A percentile compares a stretch with the other conserved stretches of the same genome.
phyloP scores from a whole-genome alignment of 2,113 vertebrate genomes.

The Zosterops japonicus region DNA sequence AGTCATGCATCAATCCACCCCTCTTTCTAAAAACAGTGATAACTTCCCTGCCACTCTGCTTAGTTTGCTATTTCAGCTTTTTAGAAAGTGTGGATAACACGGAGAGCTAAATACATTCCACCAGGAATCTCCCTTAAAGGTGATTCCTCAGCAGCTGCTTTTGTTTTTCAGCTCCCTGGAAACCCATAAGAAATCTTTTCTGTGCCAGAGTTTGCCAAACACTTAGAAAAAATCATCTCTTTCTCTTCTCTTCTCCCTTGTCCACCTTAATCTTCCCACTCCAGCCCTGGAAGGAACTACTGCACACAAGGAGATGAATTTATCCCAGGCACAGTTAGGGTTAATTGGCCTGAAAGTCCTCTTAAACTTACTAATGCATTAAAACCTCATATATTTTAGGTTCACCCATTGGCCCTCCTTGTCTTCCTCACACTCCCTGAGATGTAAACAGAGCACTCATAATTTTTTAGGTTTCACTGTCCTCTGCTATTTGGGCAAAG shows the following conservation, averaged over 20 bases:
- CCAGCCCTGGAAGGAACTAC: background rate
- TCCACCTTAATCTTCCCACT: background rate
- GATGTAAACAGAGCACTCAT: background rate
- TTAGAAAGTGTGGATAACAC: background rate
- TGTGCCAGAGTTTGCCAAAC: background rate
- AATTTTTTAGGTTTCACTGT: background rate
- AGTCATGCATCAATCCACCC: background rate
- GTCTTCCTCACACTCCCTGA: rapidly evolving
- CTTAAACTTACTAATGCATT: background rate
- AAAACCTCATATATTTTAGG: background rate
- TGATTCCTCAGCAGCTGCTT: background rate
- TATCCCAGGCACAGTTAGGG: background rate
- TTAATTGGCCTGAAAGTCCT: background rate
- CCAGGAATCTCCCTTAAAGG: background rate
- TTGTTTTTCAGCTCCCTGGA: background rate
- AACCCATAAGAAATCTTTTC: background rate
- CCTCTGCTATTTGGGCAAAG: background rate
- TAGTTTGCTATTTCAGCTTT: background rate
- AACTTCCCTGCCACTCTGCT: background rate
- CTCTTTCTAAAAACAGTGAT: background rate
- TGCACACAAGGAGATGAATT: background rate
- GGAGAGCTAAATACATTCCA: background rate
- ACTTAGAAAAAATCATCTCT: background rate
- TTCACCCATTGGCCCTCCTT: background rate
- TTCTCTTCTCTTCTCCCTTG: background rate